Evolutionary conservation across 2,888 invertebrate genomes (phyloP).

Genomic region (Xylota segnis): DNA sequence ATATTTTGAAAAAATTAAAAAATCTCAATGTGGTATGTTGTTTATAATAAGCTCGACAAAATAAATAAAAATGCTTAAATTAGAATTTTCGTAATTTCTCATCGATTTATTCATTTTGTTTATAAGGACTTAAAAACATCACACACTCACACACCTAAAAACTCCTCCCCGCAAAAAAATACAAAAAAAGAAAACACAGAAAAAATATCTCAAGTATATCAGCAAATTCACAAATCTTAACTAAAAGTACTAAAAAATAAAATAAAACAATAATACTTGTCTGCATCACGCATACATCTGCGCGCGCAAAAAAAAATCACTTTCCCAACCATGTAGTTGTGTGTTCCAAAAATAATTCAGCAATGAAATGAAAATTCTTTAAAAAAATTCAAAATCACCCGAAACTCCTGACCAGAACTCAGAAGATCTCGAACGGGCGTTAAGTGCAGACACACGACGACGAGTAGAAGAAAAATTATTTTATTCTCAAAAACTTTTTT

Average conservation of each 20-base stretch:
- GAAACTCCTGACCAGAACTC: conserved; percentile 79
- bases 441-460: conserved; percentile 82
- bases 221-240: conserved; percentile 63
- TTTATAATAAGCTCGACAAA: conserved; percentile 47
- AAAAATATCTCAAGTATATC: conserved; percentile 36
- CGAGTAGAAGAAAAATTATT: conserved; percentile 78
- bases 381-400: conserved; percentile 81
- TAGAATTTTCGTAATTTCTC: conserved; percentile 76
- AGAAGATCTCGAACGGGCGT: conserved; percentile 84
- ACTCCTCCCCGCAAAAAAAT: conserved; percentile 16
- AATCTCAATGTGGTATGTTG: conserved; percentile 41
- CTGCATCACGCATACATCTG: conserved; percentile 11
- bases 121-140: conserved; percentile 35
- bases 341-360: conserved; percentile 84
- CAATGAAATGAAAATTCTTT: conserved; percentile 78
- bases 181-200: conserved; percentile 3
- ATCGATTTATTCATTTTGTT: conserved; percentile 60
- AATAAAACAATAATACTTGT: conserved; percentile 28
- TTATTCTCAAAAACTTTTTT: conserved; percentile 58
- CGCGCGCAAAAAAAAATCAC: conserved; percentile 61
- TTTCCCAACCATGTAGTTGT: conserved; percentile 50
- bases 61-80: conserved; percentile 70
- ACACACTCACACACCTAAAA: conserved; percentile 41
- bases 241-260: conserved; percentile 16
- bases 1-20: conserved; percentile 36